Evolutionary conservation across 2,797 vertebrate species (phyloP), one percentile per base, ranked within the genome.

Genomic region (Melanotaenia boesemani): DNA sequence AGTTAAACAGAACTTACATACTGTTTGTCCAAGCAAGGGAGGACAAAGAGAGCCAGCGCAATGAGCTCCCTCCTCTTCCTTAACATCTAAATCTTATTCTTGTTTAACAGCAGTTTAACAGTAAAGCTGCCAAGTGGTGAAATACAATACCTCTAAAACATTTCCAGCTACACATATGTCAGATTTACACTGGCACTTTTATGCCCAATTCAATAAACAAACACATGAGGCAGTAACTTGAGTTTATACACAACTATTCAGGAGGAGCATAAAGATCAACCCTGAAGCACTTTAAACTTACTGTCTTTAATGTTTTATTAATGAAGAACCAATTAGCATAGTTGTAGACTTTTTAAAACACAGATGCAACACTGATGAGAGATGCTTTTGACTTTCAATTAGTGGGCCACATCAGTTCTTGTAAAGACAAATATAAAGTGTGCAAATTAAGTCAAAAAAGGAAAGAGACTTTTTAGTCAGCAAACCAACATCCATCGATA

Each of bases 31-130:
- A 61, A 57, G 60, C 16, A 71, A 10, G 15, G 12, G 36, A n/a
- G 61, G 24, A 67, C 37, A 66, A n/a, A 24, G 36, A 46, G 34
- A 77, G 30, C 6, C 32, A 36, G 60, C 58, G 28, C 11, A 70
- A 48, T 13, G 0, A 59, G 39, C 13, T 62, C 16, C 15, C n/a
- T n/a, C 15, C 65, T 0, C 5, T 58, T 34, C 36, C 13, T 48
- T 6, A 26, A 32, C 16, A 55, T 34, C 37, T 46, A 59, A 11
- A 44, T 66, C 44, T 26, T 69, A 18, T 36, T 39, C 66, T 11
- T 39, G 9, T 77, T 80, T 58, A 70, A 79, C 36, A 74, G 69
- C 65, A 63, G 39, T 62, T 70, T 69, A 5, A 56, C 50, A 37
- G 63, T 22, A 58, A 67, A 60, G 67, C 54, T 67, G 2, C 6